Evolutionary conservation across 2,797 vertebrate genomes (phyloP).

Genomic region (Syngnathus rostellatus): DNA sequence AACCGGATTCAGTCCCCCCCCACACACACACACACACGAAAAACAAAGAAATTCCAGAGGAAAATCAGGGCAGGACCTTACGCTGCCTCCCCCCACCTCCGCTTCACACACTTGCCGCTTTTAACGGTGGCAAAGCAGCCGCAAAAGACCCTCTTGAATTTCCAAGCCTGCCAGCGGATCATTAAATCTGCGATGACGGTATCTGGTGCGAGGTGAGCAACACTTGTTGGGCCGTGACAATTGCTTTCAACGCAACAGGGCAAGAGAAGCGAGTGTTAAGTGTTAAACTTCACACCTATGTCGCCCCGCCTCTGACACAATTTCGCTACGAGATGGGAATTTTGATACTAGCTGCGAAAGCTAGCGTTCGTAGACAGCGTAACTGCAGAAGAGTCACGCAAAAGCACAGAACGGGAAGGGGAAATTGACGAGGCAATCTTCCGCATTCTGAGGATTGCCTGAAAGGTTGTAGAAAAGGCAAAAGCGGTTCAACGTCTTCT

Average conservation of each 20-base stretch:
- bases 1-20: slow-evolving; percentile 65
- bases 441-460: background rate
- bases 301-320: background rate
- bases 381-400: no score
- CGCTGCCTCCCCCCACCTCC: slow-evolving; percentile 35
- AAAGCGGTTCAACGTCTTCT: background rate
- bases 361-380: no score
- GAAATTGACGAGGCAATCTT: background rate
- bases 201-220: background rate
- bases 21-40: slow-evolving; percentile 55
- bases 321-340: background rate
- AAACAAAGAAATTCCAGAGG: slow-evolving; percentile 74
- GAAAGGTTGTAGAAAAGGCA: background rate
- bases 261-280: background rate
- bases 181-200: background rate
- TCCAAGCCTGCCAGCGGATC: background rate
- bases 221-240: background rate
- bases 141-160: background rate
- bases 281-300: no score
- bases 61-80: slow-evolving; percentile 71
- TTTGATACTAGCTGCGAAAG: no score
- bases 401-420: background rate
- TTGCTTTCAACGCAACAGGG: background rate
- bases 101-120: slow-evolving; percentile 11
- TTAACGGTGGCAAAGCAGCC: background rate